These are phyloP conservation scores for Eupelmus urozonus DNA, from an alignment of 2,888 invertebrate species.

Conservation along the genomic window DNA sequence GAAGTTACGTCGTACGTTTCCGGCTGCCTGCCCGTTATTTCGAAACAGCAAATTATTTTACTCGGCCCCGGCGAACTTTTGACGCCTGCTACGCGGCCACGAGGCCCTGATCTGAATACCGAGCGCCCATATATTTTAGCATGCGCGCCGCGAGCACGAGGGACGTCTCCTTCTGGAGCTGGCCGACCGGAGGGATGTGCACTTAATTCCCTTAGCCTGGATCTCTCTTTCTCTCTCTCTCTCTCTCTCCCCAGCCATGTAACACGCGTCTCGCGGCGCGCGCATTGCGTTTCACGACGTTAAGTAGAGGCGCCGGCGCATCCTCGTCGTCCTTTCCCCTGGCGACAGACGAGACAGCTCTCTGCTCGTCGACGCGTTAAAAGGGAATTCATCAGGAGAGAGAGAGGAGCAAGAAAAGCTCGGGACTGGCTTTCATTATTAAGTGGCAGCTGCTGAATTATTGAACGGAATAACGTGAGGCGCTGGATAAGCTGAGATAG, in stretches of 20 bases:
- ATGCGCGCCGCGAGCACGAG: slow-evolving; percentile 30
- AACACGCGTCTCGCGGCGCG: neutral
- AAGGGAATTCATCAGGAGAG: slow-evolving; percentile 49
- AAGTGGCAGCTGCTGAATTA: slow-evolving; percentile 36
- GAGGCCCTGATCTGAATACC: slow-evolving; percentile 58
- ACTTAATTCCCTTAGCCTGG: slow-evolving; percentile 50
- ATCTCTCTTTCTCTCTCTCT: too few species aligned
- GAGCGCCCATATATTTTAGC: slow-evolving; percentile 46
- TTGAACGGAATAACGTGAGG: slow-evolving; percentile 23
- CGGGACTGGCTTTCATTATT: slow-evolving; percentile 43
- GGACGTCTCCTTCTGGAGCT: neutral
- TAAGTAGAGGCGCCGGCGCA: slow-evolving; percentile 10
- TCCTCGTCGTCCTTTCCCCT: neutral
- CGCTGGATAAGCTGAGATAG: slow-evolving; percentile 12
- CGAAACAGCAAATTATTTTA: slow-evolving; percentile 69
- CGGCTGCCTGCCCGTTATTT: slow-evolving; percentile 62
- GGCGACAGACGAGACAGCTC: neutral
- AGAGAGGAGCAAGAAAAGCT: neutral
- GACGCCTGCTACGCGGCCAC: slow-evolving; percentile 64
- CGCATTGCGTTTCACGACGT: slow-evolving; percentile 9
- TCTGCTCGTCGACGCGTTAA: slow-evolving; percentile 7
- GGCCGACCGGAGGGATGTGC: slow-evolving; percentile 21
- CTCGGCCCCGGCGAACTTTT: slow-evolving; percentile 64
- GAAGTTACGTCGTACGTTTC: slow-evolving; percentile 57
- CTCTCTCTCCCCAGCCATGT: neutral